Percentiles rank a stretch among this genome's conserved stretches.
phyloP scores from a whole-genome alignment of 1,140 invertebrate species.

The Spodoptera litura region DNA sequence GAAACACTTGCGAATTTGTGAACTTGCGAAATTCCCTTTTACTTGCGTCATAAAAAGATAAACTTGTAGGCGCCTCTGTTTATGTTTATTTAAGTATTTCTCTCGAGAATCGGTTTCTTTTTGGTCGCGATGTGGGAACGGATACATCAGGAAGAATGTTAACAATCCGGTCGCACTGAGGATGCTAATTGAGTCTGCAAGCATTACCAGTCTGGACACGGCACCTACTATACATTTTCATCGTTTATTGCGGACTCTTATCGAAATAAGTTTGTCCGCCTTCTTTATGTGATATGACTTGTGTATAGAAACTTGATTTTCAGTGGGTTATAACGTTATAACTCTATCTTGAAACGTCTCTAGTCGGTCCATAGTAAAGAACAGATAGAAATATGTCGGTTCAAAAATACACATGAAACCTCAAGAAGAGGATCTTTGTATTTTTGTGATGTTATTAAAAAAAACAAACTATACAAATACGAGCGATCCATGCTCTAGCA shows the following conservation, averaged over 20 bases:
- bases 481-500: no score
- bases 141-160: constrained; percentile 70
- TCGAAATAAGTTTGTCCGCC: background rate
- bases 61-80: constrained; percentile 49
- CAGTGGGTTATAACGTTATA: no score
- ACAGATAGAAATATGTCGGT: no score
- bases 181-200: constrained; percentile 74
- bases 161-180: constrained; percentile 69
- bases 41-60: constrained; percentile 55
- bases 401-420: no score
- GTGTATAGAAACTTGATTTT: background rate
- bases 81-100: constrained; percentile 59
- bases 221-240: constrained; percentile 57
- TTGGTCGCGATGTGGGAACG: constrained; percentile 62
- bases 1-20: constrained; percentile 23
- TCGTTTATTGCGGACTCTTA: constrained; percentile 36
- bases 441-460: no score
- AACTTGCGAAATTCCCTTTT: constrained; percentile 53
- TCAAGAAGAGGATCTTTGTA: no score
- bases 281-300: background rate
- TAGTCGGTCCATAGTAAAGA: background rate
- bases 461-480: no score
- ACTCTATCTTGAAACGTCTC: background rate
- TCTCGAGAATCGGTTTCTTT: constrained; percentile 61
- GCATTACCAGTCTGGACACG: constrained; percentile 59